Evolutionary conservation across 2,113 vertebrate species (phyloP), one percentile per base, ranked within the genome.

Genomic region (Trachemys scripta): DNA sequence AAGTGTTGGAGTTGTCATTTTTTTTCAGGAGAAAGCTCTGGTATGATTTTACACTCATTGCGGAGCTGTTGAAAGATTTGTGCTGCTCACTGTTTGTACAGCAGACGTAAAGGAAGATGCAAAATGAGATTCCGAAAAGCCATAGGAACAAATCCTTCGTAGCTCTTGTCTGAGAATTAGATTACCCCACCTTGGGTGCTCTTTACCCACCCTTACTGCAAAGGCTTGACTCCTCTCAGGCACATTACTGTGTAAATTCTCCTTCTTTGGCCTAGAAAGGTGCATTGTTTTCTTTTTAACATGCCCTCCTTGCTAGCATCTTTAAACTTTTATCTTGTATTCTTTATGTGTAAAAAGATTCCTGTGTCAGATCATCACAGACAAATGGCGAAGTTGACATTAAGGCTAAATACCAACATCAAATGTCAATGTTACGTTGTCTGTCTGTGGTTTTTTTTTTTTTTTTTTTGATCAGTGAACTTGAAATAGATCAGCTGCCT

Each of bases 371-470:
- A 84, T 59, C 0, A 27, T 82, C 87, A 80, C 51, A 85, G 31
- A 31, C 38, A 88, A 92, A 90, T 17, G 72, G 16, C 42, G 3
- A 90, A 87, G 47, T 13, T 93, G 84, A 92, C 31, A 3, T 84
- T 91, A 86, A 22, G 27, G 57, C 72, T 93, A 90, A 97, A 94
- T 88, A 87, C 7, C 72, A 87, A 16, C 13, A 62, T 76, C 42
- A 91, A 90, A 86, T 87, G 69, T 65, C 53, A 94, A 38, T 10
- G 1, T 91, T 62, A 10, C 2, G 1, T 20, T 57, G 29, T 20
- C 8, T 65, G 1, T 57, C 2, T 90, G 72, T 80, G 50, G 3
- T 42, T 75, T 3, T 2, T 56, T 53, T 50, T 90, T 80, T 13
- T 1, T 42, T 75, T 3, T 2, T 56, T 53, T 50, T 90, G 51